Conservation (phyloP, 2,888 invertebrate species). For the Scaptomyza flava region DNA sequence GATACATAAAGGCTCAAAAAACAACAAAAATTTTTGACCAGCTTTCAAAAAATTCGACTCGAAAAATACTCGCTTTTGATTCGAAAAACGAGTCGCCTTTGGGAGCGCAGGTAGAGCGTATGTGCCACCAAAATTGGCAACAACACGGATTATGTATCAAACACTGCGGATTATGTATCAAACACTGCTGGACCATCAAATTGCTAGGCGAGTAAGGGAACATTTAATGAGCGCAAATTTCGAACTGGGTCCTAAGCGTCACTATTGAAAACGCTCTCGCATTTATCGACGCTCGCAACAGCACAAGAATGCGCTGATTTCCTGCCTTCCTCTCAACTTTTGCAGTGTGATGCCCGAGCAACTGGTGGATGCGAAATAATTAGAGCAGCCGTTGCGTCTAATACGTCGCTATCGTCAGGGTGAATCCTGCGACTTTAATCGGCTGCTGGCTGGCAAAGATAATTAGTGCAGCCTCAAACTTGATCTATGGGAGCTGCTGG, state of each 20-base stretch:
- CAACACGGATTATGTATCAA: too few relatives aligned
- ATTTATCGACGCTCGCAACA: slow-evolving; percentile 82
- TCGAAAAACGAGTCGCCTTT: too few relatives aligned
- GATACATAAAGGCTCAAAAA: too few relatives aligned
- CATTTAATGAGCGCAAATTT: slow-evolving; percentile 46
- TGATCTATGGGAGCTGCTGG: slow-evolving; percentile 73
- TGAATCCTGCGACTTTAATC: slow-evolving; percentile 74
- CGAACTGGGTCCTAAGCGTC: slow-evolving; percentile 80
- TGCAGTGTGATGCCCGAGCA: slow-evolving; percentile 76
- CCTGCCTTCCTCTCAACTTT: slow-evolving; percentile 86
- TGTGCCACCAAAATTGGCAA: slow-evolving; percentile 31
- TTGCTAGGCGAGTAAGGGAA: neutral
- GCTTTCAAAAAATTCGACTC: too few relatives aligned
- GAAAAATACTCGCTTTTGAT: too few relatives aligned
- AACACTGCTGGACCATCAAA: slow-evolving; percentile 19
- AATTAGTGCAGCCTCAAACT: slow-evolving; percentile 58
- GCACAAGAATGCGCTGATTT: slow-evolving; percentile 85
- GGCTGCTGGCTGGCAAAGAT: slow-evolving; percentile 56
- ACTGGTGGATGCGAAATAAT: slow-evolving; percentile 45
- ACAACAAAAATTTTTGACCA: too few relatives aligned
- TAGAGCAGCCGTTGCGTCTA: slow-evolving; percentile 81
- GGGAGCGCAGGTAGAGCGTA: neutral
- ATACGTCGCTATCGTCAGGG: slow-evolving; percentile 85
- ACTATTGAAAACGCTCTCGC: slow-evolving; percentile 85
- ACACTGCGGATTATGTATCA: slow-evolving; percentile 14